Percentiles rank a stretch among this genome's conserved stretches.
Evolutionary conservation across 2,797 vertebrate species (phyloP).

Genomic region (Syndactyla subalaris): DNA sequence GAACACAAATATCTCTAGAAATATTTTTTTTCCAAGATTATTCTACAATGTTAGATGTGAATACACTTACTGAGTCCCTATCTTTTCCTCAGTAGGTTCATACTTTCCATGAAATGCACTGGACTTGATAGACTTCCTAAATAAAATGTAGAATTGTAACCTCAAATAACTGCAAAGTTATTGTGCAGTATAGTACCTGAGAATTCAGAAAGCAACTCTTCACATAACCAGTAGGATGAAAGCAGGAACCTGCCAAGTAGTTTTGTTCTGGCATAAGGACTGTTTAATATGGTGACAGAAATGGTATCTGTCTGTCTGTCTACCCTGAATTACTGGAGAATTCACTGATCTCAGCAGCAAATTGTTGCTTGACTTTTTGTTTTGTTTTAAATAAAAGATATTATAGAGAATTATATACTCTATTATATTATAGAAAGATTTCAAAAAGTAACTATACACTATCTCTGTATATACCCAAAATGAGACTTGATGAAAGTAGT

Average conservation of each 20-base stretch:
- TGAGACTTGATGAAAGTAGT: conserved; percentile 18
- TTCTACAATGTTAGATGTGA: not conserved
- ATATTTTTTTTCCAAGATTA: not conserved
- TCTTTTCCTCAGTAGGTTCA: not conserved
- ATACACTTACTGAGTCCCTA: not conserved
- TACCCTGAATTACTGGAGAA: not conserved
- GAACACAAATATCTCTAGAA: not conserved
- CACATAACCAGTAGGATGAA: not conserved
- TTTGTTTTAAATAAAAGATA: not conserved
- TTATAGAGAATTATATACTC: not conserved
- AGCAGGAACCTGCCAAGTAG: not conserved
- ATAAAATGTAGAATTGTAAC: not conserved
- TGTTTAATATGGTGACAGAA: not conserved
- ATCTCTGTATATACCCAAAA: not conserved
- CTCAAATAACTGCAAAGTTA: not conserved
- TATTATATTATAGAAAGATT: not conserved
- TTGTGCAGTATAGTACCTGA: not conserved
- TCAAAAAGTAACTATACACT: not conserved
- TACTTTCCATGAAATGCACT: not conserved
- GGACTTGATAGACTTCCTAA: not conserved
- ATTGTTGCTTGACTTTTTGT: not conserved
- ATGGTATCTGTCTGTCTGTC: not conserved
- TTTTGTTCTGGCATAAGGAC: not conserved
- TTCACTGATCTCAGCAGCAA: not conserved
- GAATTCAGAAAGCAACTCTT: not conserved